These are phyloP conservation scores for Tupiocoris notatus DNA, from an alignment of 2,888 invertebrate species.

Conservation along the genomic window DNA sequence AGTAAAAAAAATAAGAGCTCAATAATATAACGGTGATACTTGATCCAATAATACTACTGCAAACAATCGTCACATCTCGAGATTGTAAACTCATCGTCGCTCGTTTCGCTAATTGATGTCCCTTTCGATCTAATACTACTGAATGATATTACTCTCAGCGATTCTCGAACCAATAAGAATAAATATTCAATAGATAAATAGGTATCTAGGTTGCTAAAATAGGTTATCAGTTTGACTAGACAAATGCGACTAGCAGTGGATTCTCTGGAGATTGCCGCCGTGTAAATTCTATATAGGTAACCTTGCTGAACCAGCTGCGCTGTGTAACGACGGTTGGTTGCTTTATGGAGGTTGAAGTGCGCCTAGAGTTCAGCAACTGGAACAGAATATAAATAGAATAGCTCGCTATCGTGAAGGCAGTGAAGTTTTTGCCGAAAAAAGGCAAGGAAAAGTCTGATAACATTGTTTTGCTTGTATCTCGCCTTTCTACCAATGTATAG, in stretches of 20 bases:
- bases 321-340: conserved; percentile 14
- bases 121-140: conserved; percentile 28
- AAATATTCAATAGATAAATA: conserved; percentile 41
- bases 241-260: conserved; percentile 42
- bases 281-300: not conserved
- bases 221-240: conserved; percentile 45
- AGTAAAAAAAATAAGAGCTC: not conserved
- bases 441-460: no score
- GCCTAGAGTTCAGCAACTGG: conserved; percentile 21
- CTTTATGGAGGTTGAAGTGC: conserved; percentile 12
- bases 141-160: conserved; percentile 34
- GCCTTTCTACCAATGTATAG: no score
- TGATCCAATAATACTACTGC: not conserved
- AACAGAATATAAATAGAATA: no score
- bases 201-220: conserved; percentile 2
- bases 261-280: not conserved
- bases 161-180: conserved; percentile 37
- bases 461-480: no score
- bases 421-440: no score
- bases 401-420: no score
- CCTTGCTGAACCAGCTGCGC: not conserved
- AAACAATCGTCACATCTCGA: not conserved
- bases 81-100: conserved; percentile 2
- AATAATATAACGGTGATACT: not conserved
- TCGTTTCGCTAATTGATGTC: conserved; percentile 3